These are phyloP conservation scores for Gopherus evgoodei DNA, from an alignment of 2,113 vertebrate genomes.

Conservation along the genomic window DNA sequence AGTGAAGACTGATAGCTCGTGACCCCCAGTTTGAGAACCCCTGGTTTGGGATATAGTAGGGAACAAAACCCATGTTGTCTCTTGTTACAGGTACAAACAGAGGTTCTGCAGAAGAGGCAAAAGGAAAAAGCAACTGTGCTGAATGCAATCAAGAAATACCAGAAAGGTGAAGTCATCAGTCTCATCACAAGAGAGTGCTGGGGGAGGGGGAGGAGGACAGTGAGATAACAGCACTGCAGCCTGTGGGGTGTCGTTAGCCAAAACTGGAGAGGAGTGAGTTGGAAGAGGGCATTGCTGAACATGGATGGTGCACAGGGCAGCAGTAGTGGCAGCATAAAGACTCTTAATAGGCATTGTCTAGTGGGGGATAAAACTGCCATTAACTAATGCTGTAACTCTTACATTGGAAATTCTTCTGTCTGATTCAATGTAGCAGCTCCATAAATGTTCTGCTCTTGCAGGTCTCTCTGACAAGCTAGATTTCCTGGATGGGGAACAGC, in stretches of 20 bases:
- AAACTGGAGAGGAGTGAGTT: background rate
- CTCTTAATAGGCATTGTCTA: background rate
- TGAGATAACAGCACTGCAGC: background rate
- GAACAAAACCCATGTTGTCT: constrained; percentile 2
- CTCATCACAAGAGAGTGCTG: background rate
- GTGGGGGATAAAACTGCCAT: background rate
- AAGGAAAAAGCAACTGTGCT: constrained; percentile 95
- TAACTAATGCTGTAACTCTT: background rate
- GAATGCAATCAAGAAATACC: constrained; percentile 94
- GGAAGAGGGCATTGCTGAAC: background rate
- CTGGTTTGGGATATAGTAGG: background rate
- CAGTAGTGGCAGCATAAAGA: background rate
- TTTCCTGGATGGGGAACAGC: constrained; percentile 92
- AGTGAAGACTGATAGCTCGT: no score
- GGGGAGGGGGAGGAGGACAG: background rate
- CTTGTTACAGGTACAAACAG: constrained; percentile 89
- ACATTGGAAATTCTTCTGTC: background rate
- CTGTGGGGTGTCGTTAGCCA: background rate
- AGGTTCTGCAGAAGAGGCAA: constrained; percentile 96
- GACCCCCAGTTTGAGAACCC: no score
- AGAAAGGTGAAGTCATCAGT: constrained; percentile 87
- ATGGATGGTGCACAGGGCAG: background rate
- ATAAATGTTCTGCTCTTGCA: constrained; percentile 55
- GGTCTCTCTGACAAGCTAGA: constrained; percentile 97
- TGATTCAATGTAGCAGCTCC: background rate